A percentile compares a stretch with the other conserved stretches of the same genome.
These are phyloP conservation scores for Merluccius polli DNA, from an alignment of 2,797 vertebrate species.

Conservation along the genomic window DNA sequence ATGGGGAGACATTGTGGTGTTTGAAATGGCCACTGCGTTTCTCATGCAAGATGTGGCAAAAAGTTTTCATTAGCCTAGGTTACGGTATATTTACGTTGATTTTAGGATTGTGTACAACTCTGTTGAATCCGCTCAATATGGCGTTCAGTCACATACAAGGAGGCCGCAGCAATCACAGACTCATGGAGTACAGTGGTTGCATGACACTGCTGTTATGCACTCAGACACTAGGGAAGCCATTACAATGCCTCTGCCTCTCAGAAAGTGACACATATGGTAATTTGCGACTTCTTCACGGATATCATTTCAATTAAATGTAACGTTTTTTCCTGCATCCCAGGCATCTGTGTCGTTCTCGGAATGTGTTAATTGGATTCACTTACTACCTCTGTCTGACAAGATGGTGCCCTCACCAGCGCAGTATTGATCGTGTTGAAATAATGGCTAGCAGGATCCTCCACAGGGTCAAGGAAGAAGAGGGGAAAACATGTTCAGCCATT, in stretches of 20 bases:
- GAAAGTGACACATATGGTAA: slow-evolving; percentile 34
- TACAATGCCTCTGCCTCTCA: slow-evolving; percentile 40
- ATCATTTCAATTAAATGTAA: slow-evolving; percentile 21
- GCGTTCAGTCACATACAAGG: too few relatives aligned
- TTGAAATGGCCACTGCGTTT: too few relatives aligned
- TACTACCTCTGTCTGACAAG: slow-evolving; percentile 15
- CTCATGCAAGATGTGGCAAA: too few relatives aligned
- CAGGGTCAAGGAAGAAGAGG: slow-evolving; percentile 35
- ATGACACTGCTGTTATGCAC: slow-evolving; percentile 37
- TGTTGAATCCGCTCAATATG: too few relatives aligned
- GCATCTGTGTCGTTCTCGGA: slow-evolving; percentile 25
- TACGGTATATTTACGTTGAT: too few relatives aligned
- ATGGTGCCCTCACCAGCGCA: slow-evolving; percentile 3
- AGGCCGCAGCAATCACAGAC: slow-evolving; percentile 20
- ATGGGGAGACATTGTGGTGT: too few relatives aligned
- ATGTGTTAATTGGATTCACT: slow-evolving; percentile 20
- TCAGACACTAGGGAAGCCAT: slow-evolving; percentile 40
- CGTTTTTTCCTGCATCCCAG: slow-evolving; percentile 19
- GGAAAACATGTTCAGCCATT: slow-evolving; percentile 47
- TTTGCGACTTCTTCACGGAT: slow-evolving; percentile 33
- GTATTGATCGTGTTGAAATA: slow-evolving; percentile 45
- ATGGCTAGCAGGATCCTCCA: slow-evolving; percentile 25
- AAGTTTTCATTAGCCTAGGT: too few relatives aligned
- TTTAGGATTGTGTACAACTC: too few relatives aligned
- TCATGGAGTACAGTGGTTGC: slow-evolving; percentile 36